These are phyloP conservation scores for Leptopilina boulardi DNA, from an alignment of 1,140 invertebrate genomes.

Conservation along the genomic window DNA sequence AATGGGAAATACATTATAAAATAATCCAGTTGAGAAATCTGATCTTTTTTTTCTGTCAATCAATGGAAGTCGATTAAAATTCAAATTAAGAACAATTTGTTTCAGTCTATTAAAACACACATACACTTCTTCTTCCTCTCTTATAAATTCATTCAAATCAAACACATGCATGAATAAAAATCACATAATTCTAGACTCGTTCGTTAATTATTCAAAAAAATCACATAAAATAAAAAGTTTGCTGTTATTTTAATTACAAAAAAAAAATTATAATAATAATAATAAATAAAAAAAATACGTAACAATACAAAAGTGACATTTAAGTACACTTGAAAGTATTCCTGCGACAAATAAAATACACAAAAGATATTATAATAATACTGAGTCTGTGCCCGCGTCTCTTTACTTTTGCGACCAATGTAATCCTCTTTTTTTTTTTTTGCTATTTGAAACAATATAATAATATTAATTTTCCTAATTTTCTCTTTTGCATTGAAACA, in stretches of 20 bases:
- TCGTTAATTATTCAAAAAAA: neutral
- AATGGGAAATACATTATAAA: neutral
- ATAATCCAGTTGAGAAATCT: neutral
- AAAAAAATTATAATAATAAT: too few species aligned
- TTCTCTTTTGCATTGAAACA: neutral
- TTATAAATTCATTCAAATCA: conserved; percentile 1
- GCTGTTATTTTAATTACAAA: neutral
- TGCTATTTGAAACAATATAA: neutral
- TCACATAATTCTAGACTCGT: neutral
- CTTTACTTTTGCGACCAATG: neutral
- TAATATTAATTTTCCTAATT: neutral
- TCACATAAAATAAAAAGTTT: neutral
- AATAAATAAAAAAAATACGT: neutral
- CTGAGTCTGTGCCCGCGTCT: conserved; percentile 18
- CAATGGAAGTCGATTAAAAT: neutral
- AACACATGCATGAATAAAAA: conserved; percentile 7
- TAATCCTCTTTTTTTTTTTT: too few species aligned
- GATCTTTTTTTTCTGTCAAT: neutral
- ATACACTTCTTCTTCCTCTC: neutral
- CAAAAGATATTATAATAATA: conserved; percentile 27
- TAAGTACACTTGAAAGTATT: conserved; percentile 8
- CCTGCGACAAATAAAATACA: neutral
- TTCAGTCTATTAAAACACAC: neutral
- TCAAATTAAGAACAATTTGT: neutral
- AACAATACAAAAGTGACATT: neutral